Evolutionary conservation across 2,113 vertebrate species (phyloP).

Genomic region (Hydropotes inermis): DNA sequence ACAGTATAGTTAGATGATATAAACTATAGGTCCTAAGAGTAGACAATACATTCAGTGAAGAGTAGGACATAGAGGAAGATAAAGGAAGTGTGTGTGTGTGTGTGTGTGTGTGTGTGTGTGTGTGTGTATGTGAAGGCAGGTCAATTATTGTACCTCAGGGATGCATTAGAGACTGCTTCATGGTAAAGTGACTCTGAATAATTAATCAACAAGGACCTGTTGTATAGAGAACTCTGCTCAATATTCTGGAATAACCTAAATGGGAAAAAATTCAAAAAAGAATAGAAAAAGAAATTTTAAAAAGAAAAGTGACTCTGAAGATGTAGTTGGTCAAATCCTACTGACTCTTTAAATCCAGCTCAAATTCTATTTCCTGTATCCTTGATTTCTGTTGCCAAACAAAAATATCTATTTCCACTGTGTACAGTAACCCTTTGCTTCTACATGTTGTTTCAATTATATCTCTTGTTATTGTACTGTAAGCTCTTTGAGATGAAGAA

Average conservation of each 20-base stretch:
- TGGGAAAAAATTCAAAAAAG: not conserved
- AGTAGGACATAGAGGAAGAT: not conserved
- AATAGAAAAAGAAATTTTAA: not conserved
- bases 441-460: not conserved
- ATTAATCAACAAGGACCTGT: not conserved
- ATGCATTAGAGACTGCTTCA: not conserved
- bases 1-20: not conserved
- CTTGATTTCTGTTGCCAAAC: slow-evolving; percentile 8
- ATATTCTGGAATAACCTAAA: not conserved
- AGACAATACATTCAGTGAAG: not conserved
- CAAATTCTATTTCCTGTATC: not conserved
- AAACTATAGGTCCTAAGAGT: not conserved
- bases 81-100: not conserved
- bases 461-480: not conserved
- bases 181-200: not conserved
- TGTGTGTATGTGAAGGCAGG: not conserved
- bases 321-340: not conserved
- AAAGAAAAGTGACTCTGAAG: not conserved
- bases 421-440: not conserved
- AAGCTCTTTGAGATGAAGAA: not conserved
- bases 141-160: not conserved
- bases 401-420: not conserved
- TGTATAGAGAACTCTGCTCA: not conserved
- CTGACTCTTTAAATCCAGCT: not conserved
- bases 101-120: not conserved